Base-by-base conservation (phyloP, 2,888 invertebrate species). In the Falcaria lacertinaria region DNA sequence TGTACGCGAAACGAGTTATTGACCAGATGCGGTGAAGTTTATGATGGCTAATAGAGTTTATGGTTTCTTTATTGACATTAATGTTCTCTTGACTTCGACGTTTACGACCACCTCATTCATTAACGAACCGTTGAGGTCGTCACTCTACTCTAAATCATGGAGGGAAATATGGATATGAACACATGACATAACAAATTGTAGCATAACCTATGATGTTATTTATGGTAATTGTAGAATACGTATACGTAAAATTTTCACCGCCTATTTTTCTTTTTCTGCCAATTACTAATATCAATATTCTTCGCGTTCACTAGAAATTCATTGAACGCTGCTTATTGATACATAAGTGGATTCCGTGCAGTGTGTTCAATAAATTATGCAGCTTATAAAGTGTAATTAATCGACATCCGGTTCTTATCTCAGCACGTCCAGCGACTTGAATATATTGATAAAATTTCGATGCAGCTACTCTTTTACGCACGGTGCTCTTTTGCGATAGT, bases 1-100 rank as follows among this genome's bases (percentile, higher is more conserved):
- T 79, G 79, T 80, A 74, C 74, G 75, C 73, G 69, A 75, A 86
- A 81, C 84, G 70, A 82, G 79, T 78, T 81, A 80, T 80, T 79
- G 82, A 65, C 68, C 88, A 88, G 88, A 84, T 85, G 88, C 69
- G 83, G 84, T 82, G 81, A 80, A 77, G 75, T 83, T 88, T 87
- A 88, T 86, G 86, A 82, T 67, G 71, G 73, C 80, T 86, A 88
- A 88, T 89, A 87, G 86, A 80, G 73, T 86, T 88, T 88, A 89
- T 87, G 74, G 85, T 71, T 81, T 85, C 87, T 89, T 88, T 88
- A 89, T 89, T 89, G 88, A 87, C 86, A 81, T 83, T 87, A 86
- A 88, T 89, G 88, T 85, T 80, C 87, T 80, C 79, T 79, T 80
- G 77, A 84, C 76, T 84, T 78, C 73, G 64, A 58, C 87, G 84